Percentiles rank a stretch among this genome's conserved stretches.
Conservation (phyloP, 23 tunicate species). For the Aplidium turbinatum region DNA sequence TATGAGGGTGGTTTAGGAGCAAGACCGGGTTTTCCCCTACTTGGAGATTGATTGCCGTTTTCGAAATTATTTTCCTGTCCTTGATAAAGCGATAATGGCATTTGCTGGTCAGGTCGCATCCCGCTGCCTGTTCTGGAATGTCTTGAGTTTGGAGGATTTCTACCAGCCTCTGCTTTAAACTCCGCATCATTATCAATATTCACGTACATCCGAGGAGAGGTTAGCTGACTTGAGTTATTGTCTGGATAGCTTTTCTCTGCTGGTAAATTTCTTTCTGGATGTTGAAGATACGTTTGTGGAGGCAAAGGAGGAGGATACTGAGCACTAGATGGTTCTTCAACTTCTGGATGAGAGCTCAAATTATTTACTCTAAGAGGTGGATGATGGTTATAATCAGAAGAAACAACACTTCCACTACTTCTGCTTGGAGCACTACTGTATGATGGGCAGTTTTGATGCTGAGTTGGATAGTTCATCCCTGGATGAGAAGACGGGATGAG, state of each 20-base stretch:
- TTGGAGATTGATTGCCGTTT: constrained; percentile 5
- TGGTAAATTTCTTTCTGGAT: constrained; percentile 15
- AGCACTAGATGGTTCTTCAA: constrained; percentile 12
- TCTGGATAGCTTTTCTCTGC: not conserved
- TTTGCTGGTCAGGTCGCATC: constrained; percentile 28
- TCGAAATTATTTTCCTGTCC: constrained; percentile 18
- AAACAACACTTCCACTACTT: constrained; percentile 67
- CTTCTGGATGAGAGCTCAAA: constrained; percentile 46
- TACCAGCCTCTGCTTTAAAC: too few species aligned
- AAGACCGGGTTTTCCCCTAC: constrained; percentile 24
- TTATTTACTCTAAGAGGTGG: constrained; percentile 35
- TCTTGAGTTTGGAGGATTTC: not conserved
- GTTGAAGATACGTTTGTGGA: constrained; percentile 4
- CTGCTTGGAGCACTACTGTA: constrained; percentile 62
- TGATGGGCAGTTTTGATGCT: constrained; percentile 19
- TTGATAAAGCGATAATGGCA: constrained; percentile 49
- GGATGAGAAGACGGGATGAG: constrained; percentile 38
- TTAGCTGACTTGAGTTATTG: not conserved
- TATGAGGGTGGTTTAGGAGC: constrained; percentile 55
- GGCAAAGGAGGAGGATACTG: constrained; percentile 24
- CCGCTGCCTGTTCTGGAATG: constrained; percentile 48
- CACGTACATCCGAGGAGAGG: not conserved
- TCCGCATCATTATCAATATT: not conserved
- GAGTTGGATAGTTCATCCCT: constrained; percentile 4
- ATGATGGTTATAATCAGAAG: constrained; percentile 60